Conservation (phyloP, 2,888 invertebrate species). For the Glaucopsyche alexis region DNA sequence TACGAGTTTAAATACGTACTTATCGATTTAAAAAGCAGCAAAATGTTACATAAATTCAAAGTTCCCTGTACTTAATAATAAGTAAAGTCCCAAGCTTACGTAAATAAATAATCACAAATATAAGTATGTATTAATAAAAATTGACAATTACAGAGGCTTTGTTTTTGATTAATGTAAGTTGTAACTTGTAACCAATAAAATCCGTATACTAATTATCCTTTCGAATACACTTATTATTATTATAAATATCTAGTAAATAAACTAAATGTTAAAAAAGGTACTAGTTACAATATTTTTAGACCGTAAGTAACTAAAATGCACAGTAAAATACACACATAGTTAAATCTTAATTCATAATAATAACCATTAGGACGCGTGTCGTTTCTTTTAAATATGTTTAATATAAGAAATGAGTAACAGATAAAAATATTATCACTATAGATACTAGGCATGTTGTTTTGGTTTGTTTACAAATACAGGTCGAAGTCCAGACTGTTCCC, state of each 20-base stretch:
- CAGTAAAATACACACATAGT: no score
- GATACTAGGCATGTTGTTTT: background rate
- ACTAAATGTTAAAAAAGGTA: no score
- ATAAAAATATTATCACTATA: no score
- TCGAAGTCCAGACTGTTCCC: constrained; percentile 80
- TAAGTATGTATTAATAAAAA: no score
- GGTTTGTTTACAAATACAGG: constrained; percentile 57
- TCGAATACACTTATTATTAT: background rate
- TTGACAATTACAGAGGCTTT: background rate
- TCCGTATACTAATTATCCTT: constrained; percentile 27
- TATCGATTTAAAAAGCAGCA: constrained; percentile 21
- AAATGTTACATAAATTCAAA: background rate
- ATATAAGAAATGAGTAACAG: no score
- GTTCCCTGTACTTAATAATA: constrained; percentile 5
- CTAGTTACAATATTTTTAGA: no score
- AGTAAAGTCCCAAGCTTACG: background rate
- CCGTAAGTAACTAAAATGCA: no score
- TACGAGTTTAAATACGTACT: no score
- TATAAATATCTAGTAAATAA: background rate
- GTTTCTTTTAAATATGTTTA: no score
- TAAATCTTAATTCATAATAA: no score
- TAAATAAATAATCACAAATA: background rate
- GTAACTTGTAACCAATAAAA: background rate
- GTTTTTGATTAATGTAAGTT: background rate
- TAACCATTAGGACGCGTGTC: no score